phyloP scores from a whole-genome alignment of 2,113 vertebrate genomes.

The Callorhinus ursinus region DNA sequence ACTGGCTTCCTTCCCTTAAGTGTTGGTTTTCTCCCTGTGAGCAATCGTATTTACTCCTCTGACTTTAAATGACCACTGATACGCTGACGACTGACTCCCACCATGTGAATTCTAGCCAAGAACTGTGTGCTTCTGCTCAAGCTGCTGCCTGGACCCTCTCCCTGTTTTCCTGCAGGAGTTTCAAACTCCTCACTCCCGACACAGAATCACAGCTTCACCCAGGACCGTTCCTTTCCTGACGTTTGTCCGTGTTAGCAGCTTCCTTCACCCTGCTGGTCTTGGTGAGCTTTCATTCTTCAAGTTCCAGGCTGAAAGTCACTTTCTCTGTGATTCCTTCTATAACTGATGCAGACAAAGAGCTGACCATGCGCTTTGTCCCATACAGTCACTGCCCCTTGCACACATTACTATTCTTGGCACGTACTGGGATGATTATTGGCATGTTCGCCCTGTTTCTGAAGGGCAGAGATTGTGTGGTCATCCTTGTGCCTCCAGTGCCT shows the following conservation, averaged over 20 bases:
- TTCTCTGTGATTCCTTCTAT: neutral
- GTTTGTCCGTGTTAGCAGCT: neutral
- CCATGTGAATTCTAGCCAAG: neutral
- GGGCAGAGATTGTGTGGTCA: neutral
- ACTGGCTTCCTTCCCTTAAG: neutral
- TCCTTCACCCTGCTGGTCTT: neutral
- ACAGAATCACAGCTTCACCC: neutral
- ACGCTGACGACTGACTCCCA: neutral
- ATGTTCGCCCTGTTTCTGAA: neutral
- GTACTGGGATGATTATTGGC: neutral
- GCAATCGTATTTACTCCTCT: neutral
- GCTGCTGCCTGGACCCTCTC: neutral
- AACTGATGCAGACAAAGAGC: neutral
- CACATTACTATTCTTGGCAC: neutral
- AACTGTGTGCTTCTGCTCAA: neutral
- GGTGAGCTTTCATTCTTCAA: neutral
- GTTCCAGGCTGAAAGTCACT: neutral
- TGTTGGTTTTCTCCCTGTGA: neutral
- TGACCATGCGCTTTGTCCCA: neutral
- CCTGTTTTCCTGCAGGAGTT: neutral
- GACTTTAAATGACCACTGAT: neutral
- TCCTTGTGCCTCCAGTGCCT: neutral
- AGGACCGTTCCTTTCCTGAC: neutral
- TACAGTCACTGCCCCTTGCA: neutral
- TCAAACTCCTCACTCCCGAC: neutral